Conservation (phyloP, 2,113 vertebrate genomes). For the Cyphomyrus plagiostoma region DNA sequence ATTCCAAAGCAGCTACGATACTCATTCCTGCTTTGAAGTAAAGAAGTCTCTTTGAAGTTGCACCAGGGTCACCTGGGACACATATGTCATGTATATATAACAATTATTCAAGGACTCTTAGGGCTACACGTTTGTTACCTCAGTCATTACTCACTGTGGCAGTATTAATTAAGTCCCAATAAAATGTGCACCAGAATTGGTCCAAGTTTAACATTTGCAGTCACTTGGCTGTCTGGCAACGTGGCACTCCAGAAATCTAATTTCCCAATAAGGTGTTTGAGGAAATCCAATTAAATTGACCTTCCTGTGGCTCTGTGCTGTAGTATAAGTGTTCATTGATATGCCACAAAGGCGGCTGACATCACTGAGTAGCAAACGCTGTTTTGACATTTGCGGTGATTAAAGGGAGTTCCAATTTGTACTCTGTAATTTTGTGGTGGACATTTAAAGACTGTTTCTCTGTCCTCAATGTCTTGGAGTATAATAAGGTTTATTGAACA, state of each 20-base stretch:
- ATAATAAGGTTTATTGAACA: slow-evolving; percentile 2
- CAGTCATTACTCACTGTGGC: not conserved
- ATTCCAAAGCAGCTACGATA: not conserved
- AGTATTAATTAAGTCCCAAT: not conserved
- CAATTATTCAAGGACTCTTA: not conserved
- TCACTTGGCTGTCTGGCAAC: not conserved
- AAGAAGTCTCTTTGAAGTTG: not conserved
- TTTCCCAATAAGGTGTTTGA: not conserved
- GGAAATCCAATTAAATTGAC: slow-evolving; percentile 1
- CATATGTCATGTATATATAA: not conserved
- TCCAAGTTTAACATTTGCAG: not conserved
- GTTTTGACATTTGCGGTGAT: not conserved
- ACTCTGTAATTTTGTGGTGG: not conserved
- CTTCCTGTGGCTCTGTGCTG: not conserved
- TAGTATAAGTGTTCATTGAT: not conserved
- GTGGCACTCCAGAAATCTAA: not conserved
- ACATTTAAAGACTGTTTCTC: not conserved
- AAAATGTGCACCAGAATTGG: not conserved
- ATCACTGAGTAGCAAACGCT: not conserved
- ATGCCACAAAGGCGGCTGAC: not conserved
- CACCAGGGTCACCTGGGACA: not conserved
- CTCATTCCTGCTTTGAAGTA: not conserved
- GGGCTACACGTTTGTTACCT: not conserved
- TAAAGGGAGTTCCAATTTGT: not conserved
- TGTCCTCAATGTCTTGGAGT: not conserved